phyloP scores from a whole-genome alignment of 2,113 vertebrate species.

The Nanger granti region DNA sequence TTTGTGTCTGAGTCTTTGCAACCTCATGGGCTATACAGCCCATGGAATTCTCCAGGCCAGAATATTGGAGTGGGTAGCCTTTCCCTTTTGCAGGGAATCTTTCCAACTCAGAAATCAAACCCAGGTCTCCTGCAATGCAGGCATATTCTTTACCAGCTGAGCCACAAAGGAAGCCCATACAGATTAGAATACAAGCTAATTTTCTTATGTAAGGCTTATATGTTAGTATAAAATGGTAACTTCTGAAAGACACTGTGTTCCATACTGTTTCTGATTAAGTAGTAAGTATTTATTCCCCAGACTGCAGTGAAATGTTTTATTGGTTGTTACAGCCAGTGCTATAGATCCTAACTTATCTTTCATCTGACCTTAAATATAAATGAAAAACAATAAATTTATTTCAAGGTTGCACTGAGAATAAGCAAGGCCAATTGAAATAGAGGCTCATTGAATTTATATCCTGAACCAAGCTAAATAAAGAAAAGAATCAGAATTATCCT shows the following conservation, averaged over 20 bases:
- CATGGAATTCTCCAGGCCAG: background rate
- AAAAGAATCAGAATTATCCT: constrained; percentile 58
- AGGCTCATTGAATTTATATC: constrained; percentile 63
- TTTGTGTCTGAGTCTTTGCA: background rate
- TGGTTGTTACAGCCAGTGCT: constrained; percentile 34
- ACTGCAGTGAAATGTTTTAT: constrained; percentile 66
- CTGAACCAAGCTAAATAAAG: constrained; percentile 54
- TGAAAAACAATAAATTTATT: constrained; percentile 76
- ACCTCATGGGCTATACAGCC: background rate
- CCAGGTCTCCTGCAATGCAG: background rate
- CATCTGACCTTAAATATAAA: constrained; percentile 78
- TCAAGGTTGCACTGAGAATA: constrained; percentile 66
- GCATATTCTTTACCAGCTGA: background rate
- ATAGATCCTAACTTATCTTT: constrained; percentile 69
- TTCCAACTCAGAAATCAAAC: background rate
- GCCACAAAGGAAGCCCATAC: background rate
- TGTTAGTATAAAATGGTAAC: background rate
- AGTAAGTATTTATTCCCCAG: constrained; percentile 54
- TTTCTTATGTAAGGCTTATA: background rate
- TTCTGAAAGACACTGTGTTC: constrained; percentile 12
- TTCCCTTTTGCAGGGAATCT: background rate
- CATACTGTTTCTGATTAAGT: constrained; percentile 39
- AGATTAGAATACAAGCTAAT: constrained; percentile 13
- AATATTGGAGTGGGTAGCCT: background rate
- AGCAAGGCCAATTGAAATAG: constrained; percentile 56